Conservation (phyloP, 2,113 vertebrate genomes). For the Myrmophylax atrothorax region DNA sequence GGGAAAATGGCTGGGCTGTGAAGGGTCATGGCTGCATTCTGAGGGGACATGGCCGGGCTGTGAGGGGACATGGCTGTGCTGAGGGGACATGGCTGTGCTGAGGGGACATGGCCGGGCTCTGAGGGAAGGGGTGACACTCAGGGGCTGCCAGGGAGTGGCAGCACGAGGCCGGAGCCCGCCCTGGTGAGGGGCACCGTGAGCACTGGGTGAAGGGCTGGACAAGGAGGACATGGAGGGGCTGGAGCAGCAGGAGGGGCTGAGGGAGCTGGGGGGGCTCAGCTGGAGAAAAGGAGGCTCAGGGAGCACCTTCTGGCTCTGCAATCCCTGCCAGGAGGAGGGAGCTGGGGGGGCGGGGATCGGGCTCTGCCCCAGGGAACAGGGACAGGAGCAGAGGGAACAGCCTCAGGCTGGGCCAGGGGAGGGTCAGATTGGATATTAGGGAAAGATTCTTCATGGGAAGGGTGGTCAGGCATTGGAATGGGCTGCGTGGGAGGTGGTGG, state of each 20-base stretch:
- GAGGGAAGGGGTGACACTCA: background rate
- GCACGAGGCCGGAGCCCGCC: background rate
- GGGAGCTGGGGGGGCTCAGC: background rate
- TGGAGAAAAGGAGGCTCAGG: background rate
- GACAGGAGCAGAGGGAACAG: background rate
- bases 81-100: background rate
- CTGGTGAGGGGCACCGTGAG: background rate
- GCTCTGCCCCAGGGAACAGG: background rate
- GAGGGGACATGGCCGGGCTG: no score
- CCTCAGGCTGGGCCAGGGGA: background rate
- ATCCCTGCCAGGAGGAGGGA: background rate
- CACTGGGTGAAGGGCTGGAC: background rate
- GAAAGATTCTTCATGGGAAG: background rate
- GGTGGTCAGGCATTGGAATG: background rate
- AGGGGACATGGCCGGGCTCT: background rate
- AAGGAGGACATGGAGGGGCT: background rate
- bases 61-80: fast-evolving
- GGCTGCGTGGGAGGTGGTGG: background rate
- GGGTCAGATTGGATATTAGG: background rate
- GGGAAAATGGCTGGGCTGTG: no score
- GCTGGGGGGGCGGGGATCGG: fast-evolving
- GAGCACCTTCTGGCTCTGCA: fast-evolving
- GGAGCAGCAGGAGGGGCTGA: background rate
- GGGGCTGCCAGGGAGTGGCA: no score
- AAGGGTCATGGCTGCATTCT: background rate